phyloP scores from a whole-genome alignment of 2,113 vertebrate species.

The Rhea americana region DNA sequence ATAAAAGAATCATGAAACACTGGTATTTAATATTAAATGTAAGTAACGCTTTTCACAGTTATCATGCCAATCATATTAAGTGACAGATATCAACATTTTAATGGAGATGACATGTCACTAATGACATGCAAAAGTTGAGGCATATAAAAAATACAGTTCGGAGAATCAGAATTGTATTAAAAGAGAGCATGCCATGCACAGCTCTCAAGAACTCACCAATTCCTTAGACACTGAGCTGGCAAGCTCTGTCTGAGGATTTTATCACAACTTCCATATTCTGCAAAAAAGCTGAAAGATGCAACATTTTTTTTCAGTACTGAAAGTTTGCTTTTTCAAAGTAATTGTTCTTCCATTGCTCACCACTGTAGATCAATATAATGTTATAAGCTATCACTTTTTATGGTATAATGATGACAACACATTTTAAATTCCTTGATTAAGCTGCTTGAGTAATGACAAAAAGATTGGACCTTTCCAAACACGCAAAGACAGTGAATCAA shows the following conservation, averaged over 20 bases:
- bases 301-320: background rate
- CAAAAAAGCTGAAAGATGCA: background rate
- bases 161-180: background rate
- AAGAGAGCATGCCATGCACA: background rate
- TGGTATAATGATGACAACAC: constrained; percentile 12
- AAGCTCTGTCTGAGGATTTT: background rate
- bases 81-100: background rate
- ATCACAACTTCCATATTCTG: background rate
- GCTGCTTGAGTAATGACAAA: constrained; percentile 59
- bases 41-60: background rate
- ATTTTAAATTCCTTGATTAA: constrained; percentile 53
- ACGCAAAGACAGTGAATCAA: constrained; percentile 64
- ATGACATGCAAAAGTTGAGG: background rate
- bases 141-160: background rate
- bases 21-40: background rate
- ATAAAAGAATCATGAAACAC: background rate
- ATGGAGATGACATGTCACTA: background rate
- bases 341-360: constrained; percentile 50
- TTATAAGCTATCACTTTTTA: constrained; percentile 21
- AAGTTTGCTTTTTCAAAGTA: constrained; percentile 24
- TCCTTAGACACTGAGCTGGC: background rate
- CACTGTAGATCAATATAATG: constrained; percentile 31
- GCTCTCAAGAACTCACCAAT: background rate
- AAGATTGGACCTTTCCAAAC: constrained; percentile 52
- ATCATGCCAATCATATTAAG: background rate